Percentiles rank a stretch among this genome's conserved stretches.
Conservation (phyloP, 1,140 invertebrate genomes). For the Macrobrachium rosenbergii region DNA sequence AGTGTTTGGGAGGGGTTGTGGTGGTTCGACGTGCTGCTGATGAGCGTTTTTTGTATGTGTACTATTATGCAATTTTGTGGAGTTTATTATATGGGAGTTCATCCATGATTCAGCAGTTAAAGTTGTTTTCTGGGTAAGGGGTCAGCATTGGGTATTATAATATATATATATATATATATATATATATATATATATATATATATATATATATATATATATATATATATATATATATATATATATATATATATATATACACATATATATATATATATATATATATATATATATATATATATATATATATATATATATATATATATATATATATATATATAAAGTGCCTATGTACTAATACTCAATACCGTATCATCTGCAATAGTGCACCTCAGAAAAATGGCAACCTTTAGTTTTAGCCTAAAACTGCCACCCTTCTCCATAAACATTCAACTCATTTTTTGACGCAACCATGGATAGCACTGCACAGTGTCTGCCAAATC, state of each 20-base stretch:
- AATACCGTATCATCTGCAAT: neutral
- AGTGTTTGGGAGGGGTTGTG: no score
- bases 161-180: constrained; percentile 22
- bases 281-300: constrained; percentile 19
- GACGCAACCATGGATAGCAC: no score
- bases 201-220: constrained; percentile 20
- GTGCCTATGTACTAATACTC: neutral
- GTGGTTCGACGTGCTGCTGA: no score
- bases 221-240: constrained; percentile 22
- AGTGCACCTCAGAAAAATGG: neutral
- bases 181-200: constrained; percentile 19
- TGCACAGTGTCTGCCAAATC: no score
- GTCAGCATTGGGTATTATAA: neutral
- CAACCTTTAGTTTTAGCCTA: neutral
- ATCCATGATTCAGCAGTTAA: no score
- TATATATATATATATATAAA: constrained; percentile 17
- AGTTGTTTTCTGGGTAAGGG: no score
- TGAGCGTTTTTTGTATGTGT: no score
- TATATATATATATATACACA: constrained; percentile 4
- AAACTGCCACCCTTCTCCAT: neutral
- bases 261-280: constrained; percentile 1
- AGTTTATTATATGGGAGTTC: no score
- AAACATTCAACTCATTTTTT: neutral
- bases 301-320: constrained; percentile 20
- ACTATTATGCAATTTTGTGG: no score